Evolutionary conservation across 2,113 vertebrate species (phyloP), one percentile per base, ranked within the genome.

Genomic region (Xenopus tropicalis): DNA sequence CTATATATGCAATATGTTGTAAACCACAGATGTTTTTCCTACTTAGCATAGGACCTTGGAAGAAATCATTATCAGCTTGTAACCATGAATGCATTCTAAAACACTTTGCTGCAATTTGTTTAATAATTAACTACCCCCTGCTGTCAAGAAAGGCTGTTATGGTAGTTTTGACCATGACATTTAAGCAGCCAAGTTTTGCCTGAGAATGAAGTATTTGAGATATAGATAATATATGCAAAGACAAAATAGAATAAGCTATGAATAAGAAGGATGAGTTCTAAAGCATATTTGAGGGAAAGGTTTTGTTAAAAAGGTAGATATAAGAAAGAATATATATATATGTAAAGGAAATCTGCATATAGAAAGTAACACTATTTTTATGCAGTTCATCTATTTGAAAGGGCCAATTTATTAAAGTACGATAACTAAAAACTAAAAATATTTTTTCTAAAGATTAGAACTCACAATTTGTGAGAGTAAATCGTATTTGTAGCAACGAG

Each of bases 81-180:
- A 19, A 22, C 65, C 67, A 23, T 52, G 56, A 25, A 68, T 61
- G 22, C 56, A 61, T 74, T 59, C 11, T 23, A 61, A 46, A 37
- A 43, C 11, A 22, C 23, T 67, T 61, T 37, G 62, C 43, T 67
- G 43, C 44, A 23, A 67, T 52, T 61, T 23, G 19, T 65, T 58
- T 64, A 68, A 68, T 61, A 67, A 74, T 74, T 68, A 67, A 52
- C 51, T 20, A 61, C 56, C 56, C 65, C 72, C 72, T 68, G 72
- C 72, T 67, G 72, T 37, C 48, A 13, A 37, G 72, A 23, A 61
- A 17, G 56, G 14, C 64, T 19, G 23, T 67, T 61, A 68, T 48
- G 56, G 58, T 21, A 21, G 64, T 51, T 51, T 29, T 61, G 64
- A 21, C 65, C 72, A 61, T 61, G 72, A 68, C 72, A 68, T 68